Base-by-base conservation (phyloP, 2,113 vertebrate genomes). In the Cyanistes caeruleus region DNA sequence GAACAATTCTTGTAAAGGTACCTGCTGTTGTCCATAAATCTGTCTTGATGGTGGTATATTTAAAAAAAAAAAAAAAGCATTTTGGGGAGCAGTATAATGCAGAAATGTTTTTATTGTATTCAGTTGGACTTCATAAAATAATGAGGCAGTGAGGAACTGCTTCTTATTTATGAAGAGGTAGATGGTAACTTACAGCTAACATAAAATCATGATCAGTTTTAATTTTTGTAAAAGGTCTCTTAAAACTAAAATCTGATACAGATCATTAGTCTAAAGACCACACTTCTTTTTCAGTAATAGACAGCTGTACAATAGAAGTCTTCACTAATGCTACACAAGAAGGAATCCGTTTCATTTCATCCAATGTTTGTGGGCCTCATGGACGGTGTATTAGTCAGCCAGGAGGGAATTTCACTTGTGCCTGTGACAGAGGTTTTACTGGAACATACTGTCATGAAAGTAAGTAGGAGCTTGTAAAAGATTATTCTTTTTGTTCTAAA, bases 391-490 rank as follows among this genome's bases (percentile, higher is more conserved):
- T 99, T 80, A 99, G 99, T 94, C 98, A 98, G 80, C 99, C 99
- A 2, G 98, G 98, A 25, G 99, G 99, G 52, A 99, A 99, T 97
- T 99, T 99, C 96, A 99, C 99, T 91, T 99, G 99, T 84, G 97
- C 98, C 80, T 99, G 99, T 41, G 98, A 99, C 43, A 98, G 98
- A 24, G 99, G 99, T 72, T 99, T 99, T 97, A 99, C 99, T 9
- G 99, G 99, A 81, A 97, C 96, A 70, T 99, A 99, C 97, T 99
- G 99, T 96, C 99, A 99, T 15, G 99, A 99, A 97, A 99, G 99
- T 99, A 98, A 99, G 99, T 98, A 41, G 49, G 9, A 52, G 17
- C 75, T 85, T 56, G 10, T 52, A 65, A 80, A 49, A 41, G 0
- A 37, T 69, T 25, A 23, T 43, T 84, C 56, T 27, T 75, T 16